phyloP scores from a whole-genome alignment of 2,797 vertebrate genomes.

The Eurystomus glaucurus region DNA sequence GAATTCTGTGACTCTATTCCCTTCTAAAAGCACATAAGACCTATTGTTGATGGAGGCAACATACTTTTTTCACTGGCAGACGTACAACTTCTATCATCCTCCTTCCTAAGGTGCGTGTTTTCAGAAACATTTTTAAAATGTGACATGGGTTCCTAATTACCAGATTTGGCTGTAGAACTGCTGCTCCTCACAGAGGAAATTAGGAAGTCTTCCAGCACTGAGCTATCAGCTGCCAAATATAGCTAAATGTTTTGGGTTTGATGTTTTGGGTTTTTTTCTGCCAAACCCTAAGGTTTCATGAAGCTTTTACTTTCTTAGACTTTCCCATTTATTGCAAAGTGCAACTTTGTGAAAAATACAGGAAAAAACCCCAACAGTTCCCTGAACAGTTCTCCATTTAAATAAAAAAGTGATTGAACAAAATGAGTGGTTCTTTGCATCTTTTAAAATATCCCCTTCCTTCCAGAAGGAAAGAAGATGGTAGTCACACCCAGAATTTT shows the following conservation, averaged over 20 bases:
- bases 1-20: background rate
- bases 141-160: background rate
- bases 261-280: background rate
- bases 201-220: background rate
- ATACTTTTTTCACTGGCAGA: background rate
- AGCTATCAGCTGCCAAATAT: background rate
- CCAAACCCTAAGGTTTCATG: background rate
- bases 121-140: background rate
- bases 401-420: background rate
- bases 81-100: background rate
- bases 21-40: background rate
- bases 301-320: background rate
- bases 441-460: background rate
- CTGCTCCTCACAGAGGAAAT: background rate
- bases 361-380: background rate
- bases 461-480: background rate
- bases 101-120: background rate
- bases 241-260: background rate
- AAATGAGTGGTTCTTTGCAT: accelerated
- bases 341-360: background rate
- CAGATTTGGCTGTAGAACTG: background rate
- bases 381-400: background rate
- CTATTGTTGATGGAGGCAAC: background rate
- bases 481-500: background rate
- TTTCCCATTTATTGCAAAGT: background rate